Base-by-base conservation (phyloP, 2,888 invertebrate species). In the Ornithoptera priamus region DNA sequence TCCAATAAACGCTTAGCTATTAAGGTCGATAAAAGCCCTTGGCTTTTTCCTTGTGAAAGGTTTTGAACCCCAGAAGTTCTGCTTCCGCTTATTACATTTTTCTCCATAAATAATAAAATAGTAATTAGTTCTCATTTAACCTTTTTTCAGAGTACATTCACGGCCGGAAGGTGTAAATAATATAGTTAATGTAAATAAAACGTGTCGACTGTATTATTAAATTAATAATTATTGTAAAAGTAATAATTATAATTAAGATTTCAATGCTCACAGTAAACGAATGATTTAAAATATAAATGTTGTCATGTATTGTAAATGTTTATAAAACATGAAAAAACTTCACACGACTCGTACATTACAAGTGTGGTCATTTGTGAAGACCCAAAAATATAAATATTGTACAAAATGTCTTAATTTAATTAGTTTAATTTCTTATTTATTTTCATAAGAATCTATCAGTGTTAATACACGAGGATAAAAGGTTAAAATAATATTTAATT, bases 131-230 rank as follows among this genome's bases (percentile, higher is more conserved):
- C 15, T 46, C 15, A 15, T 53, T 5, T 53, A 7, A n/a, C 65
- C 73, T 80, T 83, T 76, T 89, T 89, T 60, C 89, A 90, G 89
- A 87, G 36, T 88, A 83, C 81, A 89, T 90, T 53, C 90, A 90
- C 70, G 89, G 90, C 71, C 78, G 89, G 53, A 87, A 83, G 79
- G 89, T 83, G 75, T 90, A 83, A 86, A 80, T 75, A 72, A 12
- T 46, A 12, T 46, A 46, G 1, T 15, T 57, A 68, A 57, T 63
- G 22, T 68, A 68, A 60, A 60, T 61, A 64, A 46, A 60, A 24
- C 39, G 4, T n/a, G 10, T 22, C 2, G 24, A 24, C n/a, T 58
- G 12, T 58, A 58, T 22, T 58, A n/a, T 24, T 58, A 10, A 22
- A 53, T 53, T 53, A 53, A n/a, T 58, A 53, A 4, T 20, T 58